Conservation (phyloP, 2,888 invertebrate genomes). For the Chrysolina americana region DNA sequence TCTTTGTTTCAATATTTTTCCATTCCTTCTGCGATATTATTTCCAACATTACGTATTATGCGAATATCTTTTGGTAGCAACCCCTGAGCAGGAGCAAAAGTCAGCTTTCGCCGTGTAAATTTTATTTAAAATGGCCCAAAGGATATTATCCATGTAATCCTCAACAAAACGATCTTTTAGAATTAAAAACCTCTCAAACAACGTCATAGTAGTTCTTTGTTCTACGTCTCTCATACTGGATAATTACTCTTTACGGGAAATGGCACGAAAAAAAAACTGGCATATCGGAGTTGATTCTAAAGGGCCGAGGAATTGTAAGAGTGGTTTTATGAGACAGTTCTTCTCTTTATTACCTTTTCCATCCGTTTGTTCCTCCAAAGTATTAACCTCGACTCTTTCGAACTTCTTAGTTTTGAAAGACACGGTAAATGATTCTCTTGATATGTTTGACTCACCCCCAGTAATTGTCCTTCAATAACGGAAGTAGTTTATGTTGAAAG, state of each 20-base stretch:
- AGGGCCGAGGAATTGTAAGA: not conserved
- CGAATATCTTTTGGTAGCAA: no score
- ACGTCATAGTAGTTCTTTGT: not conserved
- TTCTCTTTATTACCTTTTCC: not conserved
- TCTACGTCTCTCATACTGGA: not conserved
- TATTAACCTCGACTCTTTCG: not conserved
- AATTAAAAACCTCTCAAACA: not conserved
- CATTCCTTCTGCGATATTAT: no score
- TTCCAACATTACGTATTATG: no score
- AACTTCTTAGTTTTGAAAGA: not conserved
- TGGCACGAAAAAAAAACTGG: not conserved
- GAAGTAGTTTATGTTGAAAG: no score
- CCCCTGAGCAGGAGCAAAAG: no score
- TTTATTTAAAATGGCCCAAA: no score
- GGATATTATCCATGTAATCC: no score
- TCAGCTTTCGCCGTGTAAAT: no score
- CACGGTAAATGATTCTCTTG: not conserved
- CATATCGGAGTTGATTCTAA: not conserved
- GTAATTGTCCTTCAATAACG: not conserved
- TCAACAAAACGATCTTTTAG: not conserved
- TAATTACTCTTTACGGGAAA: not conserved
- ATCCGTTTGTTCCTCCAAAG: not conserved
- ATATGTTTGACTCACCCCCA: not conserved
- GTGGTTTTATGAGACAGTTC: not conserved
- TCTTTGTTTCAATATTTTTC: no score